Evolutionary conservation across 2,797 vertebrate genomes (phyloP), one percentile per base, ranked within the genome.

Genomic region (Sandelia bainsii): DNA sequence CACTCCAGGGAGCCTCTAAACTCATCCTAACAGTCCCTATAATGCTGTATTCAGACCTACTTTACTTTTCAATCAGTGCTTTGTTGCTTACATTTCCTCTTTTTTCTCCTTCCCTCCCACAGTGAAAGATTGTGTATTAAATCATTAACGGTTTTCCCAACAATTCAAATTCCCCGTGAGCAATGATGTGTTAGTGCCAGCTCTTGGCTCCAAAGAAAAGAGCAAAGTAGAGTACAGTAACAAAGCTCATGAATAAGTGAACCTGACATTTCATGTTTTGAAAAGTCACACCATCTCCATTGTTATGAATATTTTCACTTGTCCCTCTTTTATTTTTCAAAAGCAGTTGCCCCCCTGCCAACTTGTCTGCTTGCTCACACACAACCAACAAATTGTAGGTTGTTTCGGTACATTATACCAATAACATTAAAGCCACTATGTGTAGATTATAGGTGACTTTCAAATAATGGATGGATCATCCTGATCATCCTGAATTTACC

Each of bases 111-210:
- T 62, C n/a, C 50, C 74, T 64, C 87, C 79, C 2, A 34, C 49
- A 6, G 80, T 0, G 72, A 79, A 54, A 65, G 48, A 72, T 69
- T 75, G 71, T 69, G 60, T 66, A 64, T 84, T 72, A 68, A 87
- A 87, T 87, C 81, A 83, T 90, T 87, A 83, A 80, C 60, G 17
- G 51, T 60, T 77, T 71, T 75, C 74, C 79, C 75, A 71, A 83
- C 83, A 77, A 80, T 81, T 49, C 45, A 71, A 61, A 79, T 63
- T 75, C 67, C 37, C 51, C 32, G 22, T 17, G 60, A 79, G 67
- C 52, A 22, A 48, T 51, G 75, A 72, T 77, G 62, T 27, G 58
- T 56, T 57, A 9, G 48, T 8, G 42, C 51, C 34, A 64, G 45
- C 52, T 44, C 48, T 32, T 44, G 45, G 46, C 45, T 75, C 69